These are phyloP conservation scores for Drosophila parabipectinata DNA, from an alignment of 1,140 invertebrate genomes.

Conservation along the genomic window DNA sequence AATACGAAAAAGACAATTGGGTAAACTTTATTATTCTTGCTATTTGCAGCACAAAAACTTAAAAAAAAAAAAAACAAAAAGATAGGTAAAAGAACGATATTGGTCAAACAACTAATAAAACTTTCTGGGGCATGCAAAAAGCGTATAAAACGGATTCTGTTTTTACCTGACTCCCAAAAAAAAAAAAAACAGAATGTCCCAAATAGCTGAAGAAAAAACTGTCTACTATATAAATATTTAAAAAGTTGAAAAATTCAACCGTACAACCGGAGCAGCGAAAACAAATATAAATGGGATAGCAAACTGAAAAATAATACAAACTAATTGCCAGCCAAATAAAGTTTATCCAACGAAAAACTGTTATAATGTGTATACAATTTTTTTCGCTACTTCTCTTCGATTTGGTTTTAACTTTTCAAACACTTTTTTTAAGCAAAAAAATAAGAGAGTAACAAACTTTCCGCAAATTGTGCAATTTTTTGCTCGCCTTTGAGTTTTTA, in stretches of 20 bases:
- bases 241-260: slow-evolving; percentile 62
- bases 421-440: slow-evolving; percentile 10
- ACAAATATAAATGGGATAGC: slow-evolving; percentile 21
- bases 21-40: slow-evolving; percentile 44
- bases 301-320: slow-evolving; percentile 65
- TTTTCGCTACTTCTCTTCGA: slow-evolving; percentile 31
- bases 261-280: slow-evolving; percentile 17
- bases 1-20: slow-evolving; percentile 33
- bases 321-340: slow-evolving; percentile 73
- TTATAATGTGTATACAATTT: slow-evolving; percentile 53
- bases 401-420: slow-evolving; percentile 37
- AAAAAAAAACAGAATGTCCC: too few species aligned
- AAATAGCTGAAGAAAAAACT: slow-evolving; percentile 28
- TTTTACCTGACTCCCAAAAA: slow-evolving; percentile 27
- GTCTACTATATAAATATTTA: slow-evolving; percentile 64
- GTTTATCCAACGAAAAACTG: slow-evolving; percentile 56
- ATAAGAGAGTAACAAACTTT: slow-evolving; percentile 24
- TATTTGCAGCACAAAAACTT: slow-evolving; percentile 15
- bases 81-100: slow-evolving; percentile 42
- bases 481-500: slow-evolving; percentile 34
- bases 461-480: slow-evolving; percentile 54
- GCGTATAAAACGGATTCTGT: slow-evolving; percentile 30
- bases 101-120: slow-evolving; percentile 76
- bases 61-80: not conserved
- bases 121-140: slow-evolving; percentile 61